A percentile compares a stretch with the other conserved stretches of the same genome.
Conservation (phyloP, 1,140 invertebrate species). For the Zaprionus vittiger region DNA sequence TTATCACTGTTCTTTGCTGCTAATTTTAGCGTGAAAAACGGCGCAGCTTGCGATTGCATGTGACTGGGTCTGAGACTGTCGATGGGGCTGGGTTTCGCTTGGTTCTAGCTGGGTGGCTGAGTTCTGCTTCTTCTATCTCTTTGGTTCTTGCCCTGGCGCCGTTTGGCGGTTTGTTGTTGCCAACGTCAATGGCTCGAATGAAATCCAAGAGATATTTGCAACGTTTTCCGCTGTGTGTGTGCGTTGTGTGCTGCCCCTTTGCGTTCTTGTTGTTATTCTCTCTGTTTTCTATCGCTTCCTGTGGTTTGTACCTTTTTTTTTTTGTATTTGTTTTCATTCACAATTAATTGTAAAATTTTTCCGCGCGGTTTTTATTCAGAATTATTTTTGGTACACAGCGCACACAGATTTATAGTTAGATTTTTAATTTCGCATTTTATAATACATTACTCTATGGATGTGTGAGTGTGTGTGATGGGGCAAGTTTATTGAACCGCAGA, state of each 20-base stretch:
- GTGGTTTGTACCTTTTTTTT: conserved; percentile 51
- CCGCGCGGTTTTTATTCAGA: conserved; percentile 31
- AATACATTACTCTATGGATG: conserved; percentile 41
- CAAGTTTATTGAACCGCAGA: conserved; percentile 70
- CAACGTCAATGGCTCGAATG: conserved; percentile 22
- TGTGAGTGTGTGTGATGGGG: conserved; percentile 14
- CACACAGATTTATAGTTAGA: conserved; percentile 44
- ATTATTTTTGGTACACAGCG: conserved; percentile 41
- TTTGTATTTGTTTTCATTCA: conserved; percentile 53
- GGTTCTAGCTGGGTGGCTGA: background rate
- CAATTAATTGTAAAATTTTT: conserved; percentile 68
- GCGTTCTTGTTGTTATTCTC: conserved; percentile 10
- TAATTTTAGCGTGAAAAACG: conserved; percentile 56
- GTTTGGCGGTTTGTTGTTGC: conserved; percentile 19
- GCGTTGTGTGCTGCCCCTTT: conserved; percentile 27
- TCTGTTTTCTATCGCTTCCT: conserved; percentile 50
- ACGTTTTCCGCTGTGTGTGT: conserved; percentile 18
- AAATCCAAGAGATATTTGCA: conserved; percentile 53
- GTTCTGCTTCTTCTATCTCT: background rate
- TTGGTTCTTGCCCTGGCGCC: background rate
- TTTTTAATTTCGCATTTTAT: conserved; percentile 53
- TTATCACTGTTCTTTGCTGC: conserved; percentile 44
- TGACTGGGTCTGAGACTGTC: conserved; percentile 1
- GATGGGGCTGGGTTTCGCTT: background rate
- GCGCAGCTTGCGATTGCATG: conserved; percentile 53